Conservation (phyloP, 2,797 vertebrate genomes). For the Erethizon dorsatum region DNA sequence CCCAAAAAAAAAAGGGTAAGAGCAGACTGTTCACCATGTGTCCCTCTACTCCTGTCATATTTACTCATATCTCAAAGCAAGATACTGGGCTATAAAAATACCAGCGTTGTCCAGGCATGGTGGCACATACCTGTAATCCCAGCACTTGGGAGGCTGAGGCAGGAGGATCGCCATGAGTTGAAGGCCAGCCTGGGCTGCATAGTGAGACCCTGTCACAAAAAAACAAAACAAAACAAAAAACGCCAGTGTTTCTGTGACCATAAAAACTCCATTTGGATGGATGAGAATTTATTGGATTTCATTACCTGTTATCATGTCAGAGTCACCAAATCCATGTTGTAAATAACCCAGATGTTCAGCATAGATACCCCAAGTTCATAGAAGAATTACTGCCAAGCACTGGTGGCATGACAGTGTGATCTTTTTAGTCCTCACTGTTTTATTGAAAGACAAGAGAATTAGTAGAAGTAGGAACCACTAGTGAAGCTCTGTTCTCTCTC, state of each 20-base stretch:
- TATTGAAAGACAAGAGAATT: background rate
- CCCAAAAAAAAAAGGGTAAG: background rate
- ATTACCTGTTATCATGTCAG: background rate
- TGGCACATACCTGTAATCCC: background rate
- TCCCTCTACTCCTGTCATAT: background rate
- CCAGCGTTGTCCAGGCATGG: background rate
- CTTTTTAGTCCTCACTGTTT: background rate
- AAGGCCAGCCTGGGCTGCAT: background rate
- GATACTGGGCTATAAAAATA: background rate
- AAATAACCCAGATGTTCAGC: background rate
- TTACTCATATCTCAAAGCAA: slow-evolving; percentile 34
- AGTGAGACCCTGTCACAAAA: background rate
- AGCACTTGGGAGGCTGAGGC: background rate
- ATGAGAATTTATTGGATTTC: background rate
- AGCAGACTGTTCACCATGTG: background rate
- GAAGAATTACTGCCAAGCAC: background rate
- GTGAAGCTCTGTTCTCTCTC: background rate
- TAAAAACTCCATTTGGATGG: background rate
- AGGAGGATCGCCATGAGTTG: background rate
- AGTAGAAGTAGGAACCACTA: background rate
- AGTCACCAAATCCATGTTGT: slow-evolving; percentile 8
- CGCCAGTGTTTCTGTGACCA: background rate
- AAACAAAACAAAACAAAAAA: background rate
- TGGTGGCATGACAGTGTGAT: background rate
- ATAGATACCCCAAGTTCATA: background rate